Percentiles rank a stretch among this genome's conserved stretches.
Conservation (phyloP, 2,113 vertebrate genomes). For the Hyla sarda region DNA sequence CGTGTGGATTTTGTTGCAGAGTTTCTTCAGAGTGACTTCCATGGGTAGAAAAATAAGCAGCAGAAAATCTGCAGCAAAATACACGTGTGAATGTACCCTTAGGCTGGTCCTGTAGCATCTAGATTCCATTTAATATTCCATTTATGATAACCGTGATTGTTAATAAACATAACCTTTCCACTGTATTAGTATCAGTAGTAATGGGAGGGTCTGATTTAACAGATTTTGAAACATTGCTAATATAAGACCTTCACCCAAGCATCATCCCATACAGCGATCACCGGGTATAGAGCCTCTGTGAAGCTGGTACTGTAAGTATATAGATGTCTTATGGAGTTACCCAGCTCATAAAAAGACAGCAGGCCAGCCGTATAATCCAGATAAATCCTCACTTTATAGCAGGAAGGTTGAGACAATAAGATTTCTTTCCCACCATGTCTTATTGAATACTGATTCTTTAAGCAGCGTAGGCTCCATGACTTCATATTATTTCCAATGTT, state of each 20-base stretch:
- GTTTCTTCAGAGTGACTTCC: too few relatives aligned
- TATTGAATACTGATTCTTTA: not conserved
- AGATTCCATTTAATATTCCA: too few relatives aligned
- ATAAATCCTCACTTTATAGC: not conserved
- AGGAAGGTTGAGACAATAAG: not conserved
- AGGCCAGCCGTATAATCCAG: conserved; percentile 7
- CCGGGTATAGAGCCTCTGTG: not conserved
- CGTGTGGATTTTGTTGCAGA: too few relatives aligned
- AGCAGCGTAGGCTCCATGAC: conserved; percentile 7
- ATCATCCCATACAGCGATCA: not conserved
- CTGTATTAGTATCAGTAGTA: too few relatives aligned
- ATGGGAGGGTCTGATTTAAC: too few relatives aligned
- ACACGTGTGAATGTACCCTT: too few relatives aligned
- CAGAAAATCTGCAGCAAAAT: too few relatives aligned
- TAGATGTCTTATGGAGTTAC: not conserved
- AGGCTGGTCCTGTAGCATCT: not conserved
- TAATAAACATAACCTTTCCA: too few relatives aligned
- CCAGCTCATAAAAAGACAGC: conserved; percentile 27
- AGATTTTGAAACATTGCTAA: not conserved
- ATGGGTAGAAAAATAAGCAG: too few relatives aligned
- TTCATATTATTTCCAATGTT: not conserved
- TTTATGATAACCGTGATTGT: too few relatives aligned
- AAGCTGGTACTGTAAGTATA: conserved; percentile 5
- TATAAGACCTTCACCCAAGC: not conserved
- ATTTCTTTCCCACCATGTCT: not conserved